Percentiles rank a stretch among this genome's conserved stretches.
Evolutionary conservation across 1,140 invertebrate genomes (phyloP).

Genomic region (Solen grandis): DNA sequence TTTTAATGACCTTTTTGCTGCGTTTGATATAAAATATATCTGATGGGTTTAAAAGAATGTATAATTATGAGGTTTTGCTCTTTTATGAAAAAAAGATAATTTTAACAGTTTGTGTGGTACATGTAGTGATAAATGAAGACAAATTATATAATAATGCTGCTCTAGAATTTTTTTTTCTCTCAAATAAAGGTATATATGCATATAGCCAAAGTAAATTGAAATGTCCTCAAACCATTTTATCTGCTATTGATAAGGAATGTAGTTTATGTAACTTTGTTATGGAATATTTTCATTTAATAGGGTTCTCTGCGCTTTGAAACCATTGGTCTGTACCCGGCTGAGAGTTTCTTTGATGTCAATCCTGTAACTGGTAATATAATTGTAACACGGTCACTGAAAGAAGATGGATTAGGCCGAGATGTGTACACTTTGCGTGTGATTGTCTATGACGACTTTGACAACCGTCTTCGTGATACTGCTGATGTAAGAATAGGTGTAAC

Average conservation of each 20-base stretch:
- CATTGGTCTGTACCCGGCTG: conserved; percentile 65
- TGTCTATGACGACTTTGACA: conserved; percentile 93
- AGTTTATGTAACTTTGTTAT: neutral
- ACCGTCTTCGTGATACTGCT: conserved; percentile 89
- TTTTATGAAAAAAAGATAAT: no score
- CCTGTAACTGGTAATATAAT: conserved; percentile 59
- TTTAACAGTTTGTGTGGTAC: no score
- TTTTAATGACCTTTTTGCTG: no score
- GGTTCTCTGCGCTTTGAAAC: conserved; percentile 59
- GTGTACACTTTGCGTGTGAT: conserved; percentile 87
- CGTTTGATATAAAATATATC: no score
- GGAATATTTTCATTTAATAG: conserved; percentile 49
- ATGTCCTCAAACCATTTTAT: no score
- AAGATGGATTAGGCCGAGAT: conserved; percentile 57
- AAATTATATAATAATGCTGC: no score
- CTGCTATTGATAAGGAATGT: neutral
- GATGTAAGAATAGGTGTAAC: conserved; percentile 91
- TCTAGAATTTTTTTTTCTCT: no score
- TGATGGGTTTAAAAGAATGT: no score
- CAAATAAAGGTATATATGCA: no score
- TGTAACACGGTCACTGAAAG: conserved; percentile 53
- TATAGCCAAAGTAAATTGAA: no score
- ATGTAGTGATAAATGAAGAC: no score
- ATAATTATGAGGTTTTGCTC: no score
- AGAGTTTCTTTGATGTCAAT: conserved; percentile 65